Conservation (phyloP, 1,140 invertebrate genomes). For the Triops longicaudatus region DNA sequence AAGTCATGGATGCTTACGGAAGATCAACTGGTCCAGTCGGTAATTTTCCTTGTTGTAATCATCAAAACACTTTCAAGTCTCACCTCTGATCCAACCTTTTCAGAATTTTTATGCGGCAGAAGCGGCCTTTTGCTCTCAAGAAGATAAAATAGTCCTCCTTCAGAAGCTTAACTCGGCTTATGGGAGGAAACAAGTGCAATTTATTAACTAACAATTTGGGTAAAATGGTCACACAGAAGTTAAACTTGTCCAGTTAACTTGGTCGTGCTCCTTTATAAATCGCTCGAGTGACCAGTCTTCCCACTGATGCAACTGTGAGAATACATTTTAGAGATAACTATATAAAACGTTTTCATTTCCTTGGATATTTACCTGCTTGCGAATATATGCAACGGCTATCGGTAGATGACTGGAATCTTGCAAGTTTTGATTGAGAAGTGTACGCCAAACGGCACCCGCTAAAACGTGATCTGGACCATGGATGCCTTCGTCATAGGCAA, state of each 20-base stretch:
- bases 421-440: conserved; percentile 51
- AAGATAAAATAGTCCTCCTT: conserved; percentile 43
- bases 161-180: conserved; percentile 34
- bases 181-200: conserved; percentile 25
- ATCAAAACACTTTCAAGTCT: conserved; percentile 12
- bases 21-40: conserved; percentile 43
- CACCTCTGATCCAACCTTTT: conserved; percentile 29
- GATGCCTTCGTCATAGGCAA: conserved; percentile 79
- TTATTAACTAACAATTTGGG: not conserved
- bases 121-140: conserved; percentile 42
- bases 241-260: not conserved
- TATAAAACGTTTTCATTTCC: not conserved
- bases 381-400: conserved; percentile 34
- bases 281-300: not conserved
- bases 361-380: conserved; percentile 34
- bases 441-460: conserved; percentile 72
- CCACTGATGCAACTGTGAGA: not conserved
- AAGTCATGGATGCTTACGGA: conserved; percentile 44
- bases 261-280: not conserved
- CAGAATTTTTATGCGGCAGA: conserved; percentile 48
- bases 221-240: not conserved
- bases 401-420: conserved; percentile 32
- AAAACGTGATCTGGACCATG: conserved; percentile 59
- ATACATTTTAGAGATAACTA: not conserved
- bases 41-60: conserved; percentile 36